Evolutionary conservation across 2,113 vertebrate species (phyloP).

Genomic region (Tauraco erythrolophus): DNA sequence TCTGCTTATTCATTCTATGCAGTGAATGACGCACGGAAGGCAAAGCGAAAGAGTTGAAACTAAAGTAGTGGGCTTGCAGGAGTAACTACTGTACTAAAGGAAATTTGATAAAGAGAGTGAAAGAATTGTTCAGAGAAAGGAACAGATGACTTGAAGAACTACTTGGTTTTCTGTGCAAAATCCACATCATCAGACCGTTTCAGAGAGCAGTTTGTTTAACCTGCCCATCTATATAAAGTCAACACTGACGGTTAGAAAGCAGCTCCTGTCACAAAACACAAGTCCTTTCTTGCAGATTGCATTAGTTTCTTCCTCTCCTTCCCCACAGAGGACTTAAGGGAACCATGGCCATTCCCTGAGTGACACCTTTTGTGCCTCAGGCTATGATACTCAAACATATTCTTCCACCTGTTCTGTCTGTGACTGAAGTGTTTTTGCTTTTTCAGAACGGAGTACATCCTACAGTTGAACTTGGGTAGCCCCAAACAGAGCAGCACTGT

Average conservation of each 20-base stretch:
- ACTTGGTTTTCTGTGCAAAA: background rate
- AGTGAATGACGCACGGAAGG: background rate
- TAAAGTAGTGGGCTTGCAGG: background rate
- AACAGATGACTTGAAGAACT: background rate
- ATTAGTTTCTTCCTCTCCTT: background rate
- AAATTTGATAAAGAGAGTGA: background rate
- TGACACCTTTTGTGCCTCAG: background rate
- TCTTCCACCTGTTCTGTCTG: background rate
- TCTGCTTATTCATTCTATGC: background rate
- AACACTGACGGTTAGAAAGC: background rate
- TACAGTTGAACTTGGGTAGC: background rate
- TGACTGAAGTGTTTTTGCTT: background rate
- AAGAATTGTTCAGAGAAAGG: background rate
- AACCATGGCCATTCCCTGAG: accelerated
- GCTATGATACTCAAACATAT: accelerated
- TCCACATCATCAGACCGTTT: background rate
- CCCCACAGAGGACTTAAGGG: background rate
- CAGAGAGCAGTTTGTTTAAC: background rate
- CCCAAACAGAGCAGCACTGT: background rate
- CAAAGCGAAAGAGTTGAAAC: background rate
- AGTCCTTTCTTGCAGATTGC: background rate
- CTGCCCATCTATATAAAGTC: background rate
- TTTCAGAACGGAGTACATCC: background rate
- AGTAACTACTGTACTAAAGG: background rate
- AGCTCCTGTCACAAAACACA: background rate